Percentiles rank a stretch among this genome's conserved stretches.
Conservation (phyloP, 2,113 vertebrate species). For the Calyptommatus sinebrachiatus region DNA sequence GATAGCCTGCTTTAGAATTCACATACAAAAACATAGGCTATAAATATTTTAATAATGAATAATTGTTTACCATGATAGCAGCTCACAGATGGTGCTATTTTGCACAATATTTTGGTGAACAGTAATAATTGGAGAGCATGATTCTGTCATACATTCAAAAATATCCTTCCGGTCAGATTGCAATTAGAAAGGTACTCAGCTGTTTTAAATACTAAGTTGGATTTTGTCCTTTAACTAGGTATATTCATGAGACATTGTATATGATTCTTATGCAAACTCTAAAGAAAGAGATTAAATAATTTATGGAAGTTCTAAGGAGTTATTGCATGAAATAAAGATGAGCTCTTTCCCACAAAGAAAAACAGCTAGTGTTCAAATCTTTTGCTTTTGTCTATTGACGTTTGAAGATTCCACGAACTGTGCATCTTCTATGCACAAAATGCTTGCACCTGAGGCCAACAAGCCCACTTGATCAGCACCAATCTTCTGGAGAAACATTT, state of each 20-base stretch:
- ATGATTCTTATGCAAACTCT: constrained; percentile 1
- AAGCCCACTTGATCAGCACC: constrained; percentile 7
- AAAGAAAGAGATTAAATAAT: constrained; percentile 24
- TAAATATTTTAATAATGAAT: background rate
- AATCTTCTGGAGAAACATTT: background rate
- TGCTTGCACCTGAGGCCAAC: constrained; percentile 17
- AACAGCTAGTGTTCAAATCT: constrained; percentile 15
- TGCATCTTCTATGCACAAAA: constrained; percentile 7
- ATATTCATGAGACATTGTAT: constrained; percentile 2
- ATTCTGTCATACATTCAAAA: background rate
- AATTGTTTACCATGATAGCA: background rate
- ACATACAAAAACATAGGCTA: too few relatives aligned
- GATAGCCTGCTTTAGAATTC: too few relatives aligned
- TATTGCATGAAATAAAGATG: constrained; percentile 13
- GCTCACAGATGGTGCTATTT: background rate
- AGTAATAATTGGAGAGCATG: background rate
- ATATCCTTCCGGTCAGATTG: background rate
- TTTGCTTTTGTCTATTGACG: constrained; percentile 25
- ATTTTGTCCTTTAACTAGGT: background rate
- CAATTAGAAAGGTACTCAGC: background rate
- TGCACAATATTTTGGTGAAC: background rate
- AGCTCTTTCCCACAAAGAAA: constrained; percentile 12
- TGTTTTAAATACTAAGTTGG: background rate
- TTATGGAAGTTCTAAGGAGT: constrained; percentile 3
- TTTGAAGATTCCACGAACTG: constrained; percentile 11